These are phyloP conservation scores for Alectura lathami DNA, from an alignment of 2,113 vertebrate species.

Conservation along the genomic window DNA sequence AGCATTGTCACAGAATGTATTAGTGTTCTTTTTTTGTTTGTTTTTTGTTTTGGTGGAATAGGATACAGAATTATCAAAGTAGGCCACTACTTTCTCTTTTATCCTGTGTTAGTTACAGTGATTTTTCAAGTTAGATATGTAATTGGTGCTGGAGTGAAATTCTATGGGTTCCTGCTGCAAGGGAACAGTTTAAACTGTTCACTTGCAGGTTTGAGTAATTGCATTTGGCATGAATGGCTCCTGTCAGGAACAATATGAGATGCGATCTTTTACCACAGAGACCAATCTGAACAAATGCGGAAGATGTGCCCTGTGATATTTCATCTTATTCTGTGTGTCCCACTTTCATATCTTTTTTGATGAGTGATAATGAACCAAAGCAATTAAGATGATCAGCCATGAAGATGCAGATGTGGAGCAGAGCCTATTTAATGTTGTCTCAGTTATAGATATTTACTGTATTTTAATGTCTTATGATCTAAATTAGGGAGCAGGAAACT, in stretches of 20 bases:
- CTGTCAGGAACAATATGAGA: background rate
- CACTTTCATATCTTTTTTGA: constrained; percentile 50
- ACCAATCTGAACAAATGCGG: background rate
- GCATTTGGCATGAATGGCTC: background rate
- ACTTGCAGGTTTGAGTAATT: background rate
- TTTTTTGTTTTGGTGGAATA: background rate
- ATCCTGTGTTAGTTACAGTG: background rate
- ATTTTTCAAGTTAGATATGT: background rate
- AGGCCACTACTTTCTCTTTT: background rate
- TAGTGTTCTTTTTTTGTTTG: background rate
- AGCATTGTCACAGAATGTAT: background rate
- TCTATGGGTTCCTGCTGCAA: background rate
- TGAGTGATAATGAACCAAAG: constrained; percentile 64
- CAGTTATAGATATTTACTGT: constrained; percentile 43
- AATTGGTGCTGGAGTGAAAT: background rate
- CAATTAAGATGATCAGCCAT: constrained; percentile 44
- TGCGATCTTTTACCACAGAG: background rate
- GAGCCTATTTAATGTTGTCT: constrained; percentile 40
- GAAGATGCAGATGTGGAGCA: constrained; percentile 24
- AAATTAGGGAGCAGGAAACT: constrained; percentile 59
- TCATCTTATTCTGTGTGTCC: constrained; percentile 30
- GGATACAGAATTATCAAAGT: background rate
- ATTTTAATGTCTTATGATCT: constrained; percentile 42
- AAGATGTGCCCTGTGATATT: background rate
- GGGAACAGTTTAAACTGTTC: background rate